A percentile compares a stretch with the other conserved stretches of the same genome.
These are phyloP conservation scores for Anthoscopus minutus DNA, from an alignment of 2,113 vertebrate species.

Conservation along the genomic window DNA sequence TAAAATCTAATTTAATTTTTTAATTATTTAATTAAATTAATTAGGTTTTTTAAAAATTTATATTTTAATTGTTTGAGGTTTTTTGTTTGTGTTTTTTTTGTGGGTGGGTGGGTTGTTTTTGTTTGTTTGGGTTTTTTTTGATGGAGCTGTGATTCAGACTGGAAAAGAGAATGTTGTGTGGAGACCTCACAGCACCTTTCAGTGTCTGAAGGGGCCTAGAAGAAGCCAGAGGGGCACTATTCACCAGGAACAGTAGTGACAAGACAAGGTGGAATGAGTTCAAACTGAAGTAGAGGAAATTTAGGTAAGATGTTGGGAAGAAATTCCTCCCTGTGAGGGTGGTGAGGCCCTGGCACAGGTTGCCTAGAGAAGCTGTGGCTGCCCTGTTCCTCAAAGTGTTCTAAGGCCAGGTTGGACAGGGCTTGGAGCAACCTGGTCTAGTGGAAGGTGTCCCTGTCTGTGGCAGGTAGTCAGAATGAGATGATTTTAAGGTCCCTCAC, in stretches of 20 bases:
- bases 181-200: not conserved
- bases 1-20: not conserved
- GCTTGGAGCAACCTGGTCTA: not conserved
- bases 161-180: not conserved
- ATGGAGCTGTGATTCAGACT: not conserved
- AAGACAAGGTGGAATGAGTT: not conserved
- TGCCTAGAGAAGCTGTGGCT: not conserved
- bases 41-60: not conserved
- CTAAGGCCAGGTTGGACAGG: accelerated
- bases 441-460: not conserved
- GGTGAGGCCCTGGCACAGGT: not conserved
- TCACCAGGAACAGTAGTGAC: not conserved
- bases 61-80: not conserved
- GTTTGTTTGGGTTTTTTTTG: not conserved
- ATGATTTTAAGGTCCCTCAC: not conserved
- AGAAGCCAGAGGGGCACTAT: not conserved
- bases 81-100: not conserved
- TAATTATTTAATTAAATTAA: no score
- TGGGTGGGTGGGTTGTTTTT: not conserved
- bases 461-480: accelerated
- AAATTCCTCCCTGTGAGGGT: not conserved
- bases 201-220: not conserved
- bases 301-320: not conserved
- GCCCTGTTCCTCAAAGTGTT: not conserved
- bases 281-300: not conserved